Evolutionary conservation across 1,140 invertebrate species (phyloP).

Genomic region (Orchesella cincta): DNA sequence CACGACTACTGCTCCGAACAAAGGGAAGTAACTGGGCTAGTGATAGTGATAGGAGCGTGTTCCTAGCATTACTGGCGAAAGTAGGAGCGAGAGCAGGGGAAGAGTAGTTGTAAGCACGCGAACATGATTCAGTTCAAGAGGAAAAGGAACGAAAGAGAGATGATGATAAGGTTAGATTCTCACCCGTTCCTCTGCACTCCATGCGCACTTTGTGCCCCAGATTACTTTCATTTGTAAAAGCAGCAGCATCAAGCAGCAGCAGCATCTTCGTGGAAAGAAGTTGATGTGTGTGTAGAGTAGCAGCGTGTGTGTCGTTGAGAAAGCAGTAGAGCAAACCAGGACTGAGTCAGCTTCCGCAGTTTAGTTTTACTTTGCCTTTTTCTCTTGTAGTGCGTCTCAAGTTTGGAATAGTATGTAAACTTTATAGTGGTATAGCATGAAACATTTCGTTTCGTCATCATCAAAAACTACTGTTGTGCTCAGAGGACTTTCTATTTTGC

Average conservation of each 20-base stretch:
- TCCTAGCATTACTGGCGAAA: not conserved
- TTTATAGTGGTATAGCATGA: conserved; percentile 6
- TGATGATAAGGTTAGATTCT: conserved; percentile 31
- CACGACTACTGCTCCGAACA: not conserved
- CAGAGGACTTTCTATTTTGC: conserved; percentile 4
- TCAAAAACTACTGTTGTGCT: conserved; percentile 8
- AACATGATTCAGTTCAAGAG: conserved; percentile 12
- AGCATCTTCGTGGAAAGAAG: not conserved
- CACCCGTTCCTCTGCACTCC: conserved; percentile 18
- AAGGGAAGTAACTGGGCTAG: not conserved
- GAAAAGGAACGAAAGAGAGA: conserved; percentile 25
- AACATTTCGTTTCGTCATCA: conserved; percentile 16
- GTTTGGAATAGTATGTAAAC: not conserved
- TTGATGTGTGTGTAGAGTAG: not conserved
- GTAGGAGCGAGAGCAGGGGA: not conserved
- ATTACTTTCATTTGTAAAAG: conserved; percentile 9
- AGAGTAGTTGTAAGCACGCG: conserved; percentile 8
- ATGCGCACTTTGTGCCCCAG: conserved; percentile 33
- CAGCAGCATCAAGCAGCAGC: not conserved
- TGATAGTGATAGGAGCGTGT: not conserved
- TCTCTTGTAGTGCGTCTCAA: not conserved
- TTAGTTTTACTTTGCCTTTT: not conserved
- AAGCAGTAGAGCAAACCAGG: not conserved
- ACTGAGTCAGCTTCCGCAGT: not conserved
- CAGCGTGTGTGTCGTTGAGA: not conserved